Evolutionary conservation across 2,888 invertebrate genomes (phyloP).

Genomic region (Smittia sp.): DNA sequence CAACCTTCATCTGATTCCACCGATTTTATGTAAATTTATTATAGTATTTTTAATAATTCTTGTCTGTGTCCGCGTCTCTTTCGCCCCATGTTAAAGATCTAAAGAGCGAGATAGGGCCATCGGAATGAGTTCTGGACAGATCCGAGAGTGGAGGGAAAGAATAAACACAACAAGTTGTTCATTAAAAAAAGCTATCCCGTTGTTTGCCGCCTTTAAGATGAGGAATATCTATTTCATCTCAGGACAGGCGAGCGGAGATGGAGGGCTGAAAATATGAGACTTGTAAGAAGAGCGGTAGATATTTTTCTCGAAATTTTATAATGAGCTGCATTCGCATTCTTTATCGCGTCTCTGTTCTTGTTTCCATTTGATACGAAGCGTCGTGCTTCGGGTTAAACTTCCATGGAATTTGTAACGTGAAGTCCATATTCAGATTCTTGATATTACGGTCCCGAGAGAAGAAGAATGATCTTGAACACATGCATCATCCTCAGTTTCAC

Average conservation of each 20-base stretch:
- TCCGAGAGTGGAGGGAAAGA: neutral
- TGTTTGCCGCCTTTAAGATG: conserved; percentile 11
- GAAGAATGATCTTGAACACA: neutral
- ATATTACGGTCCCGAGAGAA: neutral
- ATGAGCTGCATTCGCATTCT: conserved; percentile 1
- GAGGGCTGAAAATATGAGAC: neutral
- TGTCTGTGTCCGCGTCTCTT: conserved; percentile 4
- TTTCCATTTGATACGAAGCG: neutral
- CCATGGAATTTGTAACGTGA: neutral
- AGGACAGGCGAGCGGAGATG: neutral
- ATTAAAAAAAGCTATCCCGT: conserved; percentile 17
- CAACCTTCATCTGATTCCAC: conserved; percentile 8
- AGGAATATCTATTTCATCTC: neutral
- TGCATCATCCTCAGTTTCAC: neutral
- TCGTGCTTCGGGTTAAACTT: neutral
- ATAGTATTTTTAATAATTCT: conserved; percentile 4
- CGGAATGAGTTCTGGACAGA: neutral
- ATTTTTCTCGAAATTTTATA: neutral
- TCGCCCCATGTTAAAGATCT: conserved; percentile 8
- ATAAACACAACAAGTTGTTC: conserved; percentile 15
- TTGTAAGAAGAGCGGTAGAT: neutral
- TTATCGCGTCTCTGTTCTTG: neutral
- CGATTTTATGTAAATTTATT: conserved; percentile 12
- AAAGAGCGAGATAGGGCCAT: neutral
- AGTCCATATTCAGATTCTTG: neutral